A percentile compares a stretch with the other conserved stretches of the same genome.
Conservation (phyloP, 2,797 vertebrate genomes). For the Hoplostethus atlanticus region DNA sequence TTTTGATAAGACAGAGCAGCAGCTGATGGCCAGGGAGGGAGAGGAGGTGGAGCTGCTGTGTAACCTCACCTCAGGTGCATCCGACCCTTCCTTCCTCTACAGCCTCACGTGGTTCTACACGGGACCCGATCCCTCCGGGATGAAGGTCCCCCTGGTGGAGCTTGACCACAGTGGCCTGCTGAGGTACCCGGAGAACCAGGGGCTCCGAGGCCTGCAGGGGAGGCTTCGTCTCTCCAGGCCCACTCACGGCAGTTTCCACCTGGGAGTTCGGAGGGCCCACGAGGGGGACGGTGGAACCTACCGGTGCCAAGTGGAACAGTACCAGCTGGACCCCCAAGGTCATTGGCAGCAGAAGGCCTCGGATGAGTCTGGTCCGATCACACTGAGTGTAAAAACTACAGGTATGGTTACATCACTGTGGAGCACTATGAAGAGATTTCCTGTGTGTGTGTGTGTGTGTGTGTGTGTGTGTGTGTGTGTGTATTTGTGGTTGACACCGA, state of each 20-base stretch:
- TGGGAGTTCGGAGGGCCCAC: slow-evolving; percentile 52
- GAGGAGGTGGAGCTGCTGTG: slow-evolving; percentile 52
- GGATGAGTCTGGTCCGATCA: slow-evolving; percentile 24
- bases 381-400: slow-evolving; percentile 40
- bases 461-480: no score
- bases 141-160: slow-evolving; percentile 32
- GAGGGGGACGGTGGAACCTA: slow-evolving; percentile 65
- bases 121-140: not conserved
- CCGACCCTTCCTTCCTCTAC: slow-evolving; percentile 46
- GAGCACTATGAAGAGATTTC: no score
- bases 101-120: slow-evolving; percentile 63
- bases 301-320: slow-evolving; percentile 67
- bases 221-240: slow-evolving; percentile 65
- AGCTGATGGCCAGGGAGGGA: slow-evolving; percentile 39
- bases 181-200: slow-evolving; percentile 35
- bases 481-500: no score
- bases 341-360: slow-evolving; percentile 60
- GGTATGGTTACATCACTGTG: slow-evolving; percentile 46
- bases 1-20: slow-evolving; percentile 19
- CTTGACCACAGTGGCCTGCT: slow-evolving; percentile 63
- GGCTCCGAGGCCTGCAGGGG: slow-evolving; percentile 37
- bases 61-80: slow-evolving; percentile 40
- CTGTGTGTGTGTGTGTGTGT: no score
- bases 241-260: slow-evolving; percentile 46
- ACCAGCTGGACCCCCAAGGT: slow-evolving; percentile 54